Evolutionary conservation across 2,888 invertebrate species (phyloP).

Genomic region (Meandrusa payeni): DNA sequence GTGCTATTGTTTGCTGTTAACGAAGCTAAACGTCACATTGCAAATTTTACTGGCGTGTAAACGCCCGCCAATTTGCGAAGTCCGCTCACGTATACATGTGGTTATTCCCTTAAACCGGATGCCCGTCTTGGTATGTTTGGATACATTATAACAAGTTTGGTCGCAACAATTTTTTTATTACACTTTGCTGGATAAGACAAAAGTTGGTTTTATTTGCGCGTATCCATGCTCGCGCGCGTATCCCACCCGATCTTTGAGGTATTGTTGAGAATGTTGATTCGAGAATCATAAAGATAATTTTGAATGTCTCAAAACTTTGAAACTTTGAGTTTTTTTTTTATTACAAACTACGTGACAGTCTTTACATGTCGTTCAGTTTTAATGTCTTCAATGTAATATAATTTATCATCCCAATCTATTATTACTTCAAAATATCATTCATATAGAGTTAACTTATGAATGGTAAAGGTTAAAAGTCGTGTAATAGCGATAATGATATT

Average conservation of each 20-base stretch:
- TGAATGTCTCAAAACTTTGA: too few species aligned
- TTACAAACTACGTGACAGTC: too few species aligned
- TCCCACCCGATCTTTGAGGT: not conserved
- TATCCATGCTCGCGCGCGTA: not conserved
- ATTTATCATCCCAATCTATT: too few species aligned
- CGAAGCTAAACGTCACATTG: slow-evolving; percentile 23
- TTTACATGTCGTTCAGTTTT: too few species aligned
- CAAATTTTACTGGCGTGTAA: slow-evolving; percentile 28
- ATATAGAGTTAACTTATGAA: too few species aligned
- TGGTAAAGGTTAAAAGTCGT: too few species aligned
- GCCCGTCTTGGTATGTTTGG: slow-evolving; percentile 38
- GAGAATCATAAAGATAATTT: too few species aligned
- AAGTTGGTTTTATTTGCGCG: slow-evolving; percentile 39
- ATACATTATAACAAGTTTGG: slow-evolving; percentile 16
- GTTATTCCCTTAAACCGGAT: slow-evolving; percentile 70
- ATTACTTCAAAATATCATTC: too few species aligned
- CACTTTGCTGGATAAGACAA: slow-evolving; percentile 41
- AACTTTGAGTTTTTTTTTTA: too few species aligned
- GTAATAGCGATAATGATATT: too few species aligned
- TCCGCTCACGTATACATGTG: slow-evolving; percentile 53
- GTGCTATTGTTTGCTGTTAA: slow-evolving; percentile 21
- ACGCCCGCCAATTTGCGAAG: slow-evolving; percentile 50
- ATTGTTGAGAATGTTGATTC: not conserved
- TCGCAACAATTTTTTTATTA: slow-evolving; percentile 34
- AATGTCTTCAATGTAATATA: too few species aligned